A percentile compares a stretch with the other conserved stretches of the same genome.
Evolutionary conservation across 2,113 vertebrate genomes (phyloP).

Genomic region (Pseudopodoces humilis): DNA sequence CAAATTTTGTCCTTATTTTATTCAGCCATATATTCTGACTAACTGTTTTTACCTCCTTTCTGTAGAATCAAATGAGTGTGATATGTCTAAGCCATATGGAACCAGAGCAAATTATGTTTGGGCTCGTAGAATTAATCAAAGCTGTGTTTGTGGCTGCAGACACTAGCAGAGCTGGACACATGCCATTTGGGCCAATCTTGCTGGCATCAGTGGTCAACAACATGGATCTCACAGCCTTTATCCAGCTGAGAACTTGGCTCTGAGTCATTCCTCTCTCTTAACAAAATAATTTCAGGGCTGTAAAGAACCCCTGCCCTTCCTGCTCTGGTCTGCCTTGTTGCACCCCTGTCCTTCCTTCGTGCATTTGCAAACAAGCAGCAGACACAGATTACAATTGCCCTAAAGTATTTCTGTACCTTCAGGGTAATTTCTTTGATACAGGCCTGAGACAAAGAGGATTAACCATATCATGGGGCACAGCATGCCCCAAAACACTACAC

Average conservation of each 20-base stretch:
- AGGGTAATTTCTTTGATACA: not conserved
- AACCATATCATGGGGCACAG: not conserved
- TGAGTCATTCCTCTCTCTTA: not conserved
- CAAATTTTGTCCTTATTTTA: not conserved
- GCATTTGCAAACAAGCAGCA: not conserved
- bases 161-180: accelerated
- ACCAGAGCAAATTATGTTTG: not conserved
- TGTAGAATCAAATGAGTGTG: not conserved
- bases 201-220: not conserved
- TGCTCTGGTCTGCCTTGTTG: not conserved
- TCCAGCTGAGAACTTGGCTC: not conserved
- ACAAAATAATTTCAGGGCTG: not conserved
- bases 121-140: not conserved
- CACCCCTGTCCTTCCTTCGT: too few relatives aligned
- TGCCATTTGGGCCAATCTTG: not conserved
- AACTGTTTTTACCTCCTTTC: not conserved
- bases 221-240: not conserved
- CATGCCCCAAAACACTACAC: not conserved
- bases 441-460: not conserved
- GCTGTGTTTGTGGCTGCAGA: not conserved
- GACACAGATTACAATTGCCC: not conserved
- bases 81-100: not conserved
- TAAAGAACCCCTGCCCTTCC: not conserved
- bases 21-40: not conserved
- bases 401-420: not conserved